Conservation (phyloP, 37 sponge, comb jelly and placozoan species). For the Haliclona indistincta region DNA sequence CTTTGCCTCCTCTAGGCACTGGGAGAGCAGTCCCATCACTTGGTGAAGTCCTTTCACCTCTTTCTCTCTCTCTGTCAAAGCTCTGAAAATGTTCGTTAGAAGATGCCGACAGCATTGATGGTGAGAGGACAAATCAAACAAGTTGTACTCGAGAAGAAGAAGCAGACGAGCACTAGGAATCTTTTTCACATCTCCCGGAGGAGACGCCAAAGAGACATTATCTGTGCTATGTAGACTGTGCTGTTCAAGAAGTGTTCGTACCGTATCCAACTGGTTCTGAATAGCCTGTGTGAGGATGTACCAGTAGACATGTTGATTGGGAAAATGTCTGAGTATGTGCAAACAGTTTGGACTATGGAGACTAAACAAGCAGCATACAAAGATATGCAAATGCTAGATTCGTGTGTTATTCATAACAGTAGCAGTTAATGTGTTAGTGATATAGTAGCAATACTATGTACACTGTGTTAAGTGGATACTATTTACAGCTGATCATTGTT, state of each 20-base stretch:
- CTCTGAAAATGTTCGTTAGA: slow-evolving; percentile 9
- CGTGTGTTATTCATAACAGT: no score
- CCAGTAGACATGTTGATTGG: no score
- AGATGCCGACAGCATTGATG: not conserved
- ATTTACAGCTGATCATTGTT: no score
- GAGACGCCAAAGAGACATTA: not conserved
- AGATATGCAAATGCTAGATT: no score
- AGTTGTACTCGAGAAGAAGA: not conserved
- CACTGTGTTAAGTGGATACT: no score
- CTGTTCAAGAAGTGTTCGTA: slow-evolving; percentile 19
- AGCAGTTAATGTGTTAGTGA: no score
- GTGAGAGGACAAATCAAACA: not conserved
- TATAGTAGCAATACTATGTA: no score
- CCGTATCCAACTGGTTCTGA: not conserved
- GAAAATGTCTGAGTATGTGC: no score
- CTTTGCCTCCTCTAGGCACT: slow-evolving; percentile 13
- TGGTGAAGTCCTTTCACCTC: slow-evolving; percentile 35
- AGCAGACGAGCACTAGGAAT: not conserved
- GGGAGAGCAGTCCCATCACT: slow-evolving; percentile 19
- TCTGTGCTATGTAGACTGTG: slow-evolving; percentile 32
- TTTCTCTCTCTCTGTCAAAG: slow-evolving; percentile 21
- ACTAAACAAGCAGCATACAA: no score
- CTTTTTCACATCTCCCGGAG: not conserved
- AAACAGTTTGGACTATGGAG: no score
- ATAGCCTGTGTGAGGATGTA: slow-evolving; percentile 31